Conservation (phyloP, 2,113 vertebrate species). For the Leptosomus discolor region DNA sequence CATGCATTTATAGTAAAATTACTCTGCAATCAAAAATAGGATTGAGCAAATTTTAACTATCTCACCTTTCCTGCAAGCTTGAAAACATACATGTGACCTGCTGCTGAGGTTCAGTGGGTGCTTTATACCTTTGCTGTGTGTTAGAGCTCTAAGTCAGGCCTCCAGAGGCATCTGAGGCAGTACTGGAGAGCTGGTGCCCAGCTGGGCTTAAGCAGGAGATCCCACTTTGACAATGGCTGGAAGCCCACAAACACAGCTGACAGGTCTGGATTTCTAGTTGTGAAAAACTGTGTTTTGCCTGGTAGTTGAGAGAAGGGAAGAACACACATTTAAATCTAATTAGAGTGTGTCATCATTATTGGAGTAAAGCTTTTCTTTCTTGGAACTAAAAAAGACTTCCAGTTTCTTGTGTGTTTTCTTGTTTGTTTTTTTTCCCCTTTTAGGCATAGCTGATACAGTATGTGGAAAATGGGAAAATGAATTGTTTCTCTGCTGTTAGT, state of each 20-base stretch:
- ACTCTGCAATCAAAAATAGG: neutral
- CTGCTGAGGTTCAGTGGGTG: neutral
- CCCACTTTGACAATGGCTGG: too few species aligned
- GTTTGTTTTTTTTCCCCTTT: too few species aligned
- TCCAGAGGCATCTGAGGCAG: accelerated
- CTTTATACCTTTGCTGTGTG: neutral
- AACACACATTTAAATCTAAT: neutral
- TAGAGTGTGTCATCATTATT: neutral
- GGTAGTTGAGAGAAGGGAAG: neutral
- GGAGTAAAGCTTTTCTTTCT: neutral
- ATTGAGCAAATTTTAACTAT: neutral
- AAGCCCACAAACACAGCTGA: neutral
- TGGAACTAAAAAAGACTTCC: neutral
- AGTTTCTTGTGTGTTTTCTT: neutral
- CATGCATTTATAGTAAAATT: neutral
- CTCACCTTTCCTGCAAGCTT: neutral
- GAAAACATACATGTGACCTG: neutral
- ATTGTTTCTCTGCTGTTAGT: neutral
- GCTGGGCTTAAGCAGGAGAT: neutral
- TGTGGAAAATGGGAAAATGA: neutral
- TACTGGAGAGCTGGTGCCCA: neutral
- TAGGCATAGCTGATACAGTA: neutral
- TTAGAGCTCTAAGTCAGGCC: neutral
- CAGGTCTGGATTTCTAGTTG: neutral
- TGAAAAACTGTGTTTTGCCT: neutral